phyloP scores from a whole-genome alignment of 2,888 invertebrate species.

The Hypomecis atomaria region DNA sequence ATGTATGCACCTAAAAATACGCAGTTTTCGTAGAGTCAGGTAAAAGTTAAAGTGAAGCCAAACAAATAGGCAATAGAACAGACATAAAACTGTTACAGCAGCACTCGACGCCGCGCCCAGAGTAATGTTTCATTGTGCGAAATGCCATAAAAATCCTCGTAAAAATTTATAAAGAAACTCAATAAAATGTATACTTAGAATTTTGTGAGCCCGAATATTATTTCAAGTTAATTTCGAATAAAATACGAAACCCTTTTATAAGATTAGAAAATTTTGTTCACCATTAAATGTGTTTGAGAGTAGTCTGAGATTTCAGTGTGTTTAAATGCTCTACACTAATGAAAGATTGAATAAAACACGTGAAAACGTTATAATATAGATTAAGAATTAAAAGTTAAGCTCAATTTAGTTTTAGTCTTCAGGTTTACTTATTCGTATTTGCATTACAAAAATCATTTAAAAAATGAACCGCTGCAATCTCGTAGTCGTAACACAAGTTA shows the following conservation, averaged over 20 bases:
- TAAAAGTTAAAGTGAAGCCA: conserved; percentile 49
- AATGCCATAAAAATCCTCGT: conserved; percentile 74
- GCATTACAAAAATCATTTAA: too few species aligned
- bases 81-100: conserved; percentile 63
- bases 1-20: too few species aligned
- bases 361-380: too few species aligned
- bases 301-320: conserved; percentile 24
- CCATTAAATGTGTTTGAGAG: conserved; percentile 34
- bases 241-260: conserved; percentile 49
- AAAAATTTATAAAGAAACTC: conserved; percentile 77
- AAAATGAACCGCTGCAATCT: too few species aligned
- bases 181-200: conserved; percentile 75
- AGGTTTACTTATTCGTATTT: too few species aligned
- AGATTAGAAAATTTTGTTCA: conserved; percentile 45
- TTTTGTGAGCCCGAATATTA: conserved; percentile 70
- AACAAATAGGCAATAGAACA: conserved; percentile 57
- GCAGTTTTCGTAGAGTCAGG: too few species aligned
- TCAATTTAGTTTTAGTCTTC: too few species aligned
- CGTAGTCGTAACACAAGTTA: too few species aligned
- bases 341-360: background rate
- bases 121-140: conserved; percentile 75
- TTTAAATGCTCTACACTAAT: conserved; percentile 14
- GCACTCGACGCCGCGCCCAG: conserved; percentile 52
- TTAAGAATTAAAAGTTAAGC: too few species aligned
- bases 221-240: conserved; percentile 61